A percentile compares a stretch with the other conserved stretches of the same genome.
These are phyloP conservation scores for Schizaphis graminum DNA, from an alignment of 2,888 invertebrate genomes.

Conservation along the genomic window DNA sequence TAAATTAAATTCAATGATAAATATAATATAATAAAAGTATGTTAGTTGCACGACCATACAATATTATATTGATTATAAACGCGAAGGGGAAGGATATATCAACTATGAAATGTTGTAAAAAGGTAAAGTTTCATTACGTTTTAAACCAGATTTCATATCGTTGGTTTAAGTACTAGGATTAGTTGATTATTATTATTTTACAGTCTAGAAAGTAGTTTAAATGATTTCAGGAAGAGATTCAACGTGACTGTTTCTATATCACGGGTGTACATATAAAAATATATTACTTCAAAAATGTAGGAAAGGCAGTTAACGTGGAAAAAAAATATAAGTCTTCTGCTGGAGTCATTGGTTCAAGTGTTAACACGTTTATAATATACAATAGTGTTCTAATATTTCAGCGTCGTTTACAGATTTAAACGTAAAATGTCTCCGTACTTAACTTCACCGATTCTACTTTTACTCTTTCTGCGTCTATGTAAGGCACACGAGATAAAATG, in stretches of 20 bases:
- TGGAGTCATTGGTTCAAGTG: background rate
- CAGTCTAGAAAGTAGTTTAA: background rate
- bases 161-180: too few species aligned
- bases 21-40: too few species aligned
- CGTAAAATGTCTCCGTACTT: background rate
- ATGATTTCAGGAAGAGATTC: background rate
- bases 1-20: too few species aligned
- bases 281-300: too few species aligned
- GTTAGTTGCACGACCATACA: too few species aligned
- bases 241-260: background rate
- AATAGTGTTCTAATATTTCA: background rate
- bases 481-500: background rate
- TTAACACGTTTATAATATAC: background rate
- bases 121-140: too few species aligned
- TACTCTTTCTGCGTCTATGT: background rate
- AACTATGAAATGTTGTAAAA: too few species aligned
- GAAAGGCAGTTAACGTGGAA: background rate
- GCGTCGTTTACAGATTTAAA: background rate
- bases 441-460: background rate
- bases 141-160: too few species aligned
- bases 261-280: background rate
- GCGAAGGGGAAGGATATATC: too few species aligned
- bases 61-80: too few species aligned
- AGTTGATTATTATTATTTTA: background rate
- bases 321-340: background rate